These are phyloP conservation scores for Portunus trituberculatus DNA, from an alignment of 1,140 invertebrate genomes.

Conservation along the genomic window DNA sequence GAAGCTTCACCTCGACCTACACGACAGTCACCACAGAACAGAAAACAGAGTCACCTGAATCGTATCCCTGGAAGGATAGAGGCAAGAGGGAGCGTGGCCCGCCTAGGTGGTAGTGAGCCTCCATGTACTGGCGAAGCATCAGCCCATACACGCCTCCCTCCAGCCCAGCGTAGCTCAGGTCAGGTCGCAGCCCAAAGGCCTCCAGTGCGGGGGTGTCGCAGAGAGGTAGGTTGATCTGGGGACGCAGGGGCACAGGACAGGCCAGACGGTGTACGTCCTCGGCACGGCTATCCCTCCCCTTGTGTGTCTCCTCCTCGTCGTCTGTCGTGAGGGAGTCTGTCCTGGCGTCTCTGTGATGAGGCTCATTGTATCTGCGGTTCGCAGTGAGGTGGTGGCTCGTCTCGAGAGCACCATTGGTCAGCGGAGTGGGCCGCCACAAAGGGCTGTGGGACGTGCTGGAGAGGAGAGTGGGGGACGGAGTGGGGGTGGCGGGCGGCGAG, in stretches of 20 bases:
- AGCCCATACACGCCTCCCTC: constrained; percentile 33
- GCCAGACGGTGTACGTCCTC: constrained; percentile 26
- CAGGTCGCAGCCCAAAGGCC: not conserved
- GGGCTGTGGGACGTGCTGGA: not conserved
- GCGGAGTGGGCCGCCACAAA: not conserved
- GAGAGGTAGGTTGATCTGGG: not conserved
- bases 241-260: constrained; percentile 44
- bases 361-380: too few species aligned
- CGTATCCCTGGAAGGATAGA: not conserved
- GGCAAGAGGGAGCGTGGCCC: not conserved
- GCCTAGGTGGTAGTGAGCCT: constrained; percentile 13
- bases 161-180: constrained; percentile 17
- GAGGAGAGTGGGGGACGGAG: not conserved
- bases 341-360: not conserved
- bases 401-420: not conserved
- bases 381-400: not conserved
- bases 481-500: not conserved
- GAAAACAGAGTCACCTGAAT: not conserved
- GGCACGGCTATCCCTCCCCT: not conserved
- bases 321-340: not conserved
- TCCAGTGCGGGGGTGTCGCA: not conserved
- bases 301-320: not conserved
- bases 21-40: too few species aligned
- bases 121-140: constrained; percentile 43
- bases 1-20: too few species aligned